Evolutionary conservation across 2,888 invertebrate species (phyloP), one percentile per base, ranked within the genome.

Genomic region (Lasioglossum lativentre): DNA sequence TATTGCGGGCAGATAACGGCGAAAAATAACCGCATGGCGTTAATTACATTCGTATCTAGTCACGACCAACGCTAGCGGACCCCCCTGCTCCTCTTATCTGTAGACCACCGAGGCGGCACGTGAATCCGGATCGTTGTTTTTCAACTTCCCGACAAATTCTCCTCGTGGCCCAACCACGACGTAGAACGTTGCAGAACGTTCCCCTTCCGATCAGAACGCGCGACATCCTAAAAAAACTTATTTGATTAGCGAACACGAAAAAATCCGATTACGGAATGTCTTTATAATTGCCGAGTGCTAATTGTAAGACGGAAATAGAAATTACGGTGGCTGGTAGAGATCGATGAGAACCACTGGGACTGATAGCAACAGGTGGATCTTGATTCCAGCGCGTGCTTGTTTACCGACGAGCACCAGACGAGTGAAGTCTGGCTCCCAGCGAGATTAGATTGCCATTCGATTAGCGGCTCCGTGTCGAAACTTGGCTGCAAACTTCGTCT

Each of bases 301-400:
- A n/a, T n/a, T n/a, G n/a, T n/a, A 4, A 23, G 4, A 23, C 38
- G 38, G 12, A 68, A 38, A 68, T 34, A 66, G 3, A 16, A 34
- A 34, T 19, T 16, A 30, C 16, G 30, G 2, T 0, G 19, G 34
- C 34, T 19, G 52, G 3, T 16, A 8, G 19, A 23, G 27, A 8
- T 3, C 16, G 19, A 47, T 82, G 89, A 90, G 79, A 78, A 84
- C 66, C 82, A 16, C 77, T 82, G 73, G 6, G 63, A 34, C 68
- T 75, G 88, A 90, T 86, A 85, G 84, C 80, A 89, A 90, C 90
- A 89, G 87, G 89, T 90, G 82, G 45, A 88, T 78, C 80, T 86
- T 81, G 81, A 91, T 86, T 56, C 66, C 77, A 68, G 30, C 40
- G 3, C 73, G 23, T 47, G 66, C 86, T 84, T 86, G 84, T 88